phyloP scores from a whole-genome alignment of 2,888 invertebrate genomes.

The Drosophila niveifrons region DNA sequence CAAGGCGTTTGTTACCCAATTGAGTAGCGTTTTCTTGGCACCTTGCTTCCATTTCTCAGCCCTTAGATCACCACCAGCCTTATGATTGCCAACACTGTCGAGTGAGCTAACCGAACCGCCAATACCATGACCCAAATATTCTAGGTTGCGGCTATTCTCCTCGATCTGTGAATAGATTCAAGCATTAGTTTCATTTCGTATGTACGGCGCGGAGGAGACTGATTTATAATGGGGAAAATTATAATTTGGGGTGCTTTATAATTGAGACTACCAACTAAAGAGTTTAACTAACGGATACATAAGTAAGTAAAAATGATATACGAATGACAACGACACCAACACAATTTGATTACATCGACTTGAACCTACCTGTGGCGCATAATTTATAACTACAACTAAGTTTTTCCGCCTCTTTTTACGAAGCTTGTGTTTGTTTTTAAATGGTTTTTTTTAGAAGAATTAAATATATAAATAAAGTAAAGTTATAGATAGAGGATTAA shows the following conservation, averaged over 20 bases:
- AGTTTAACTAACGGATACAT: conserved; percentile 40
- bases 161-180: conserved; percentile 90
- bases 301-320: conserved; percentile 32
- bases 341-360: conserved; percentile 55
- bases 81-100: conserved; percentile 89
- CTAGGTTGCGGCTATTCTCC: conserved; percentile 95
- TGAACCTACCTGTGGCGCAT: conserved; percentile 84
- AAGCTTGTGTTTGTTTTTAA: conserved; percentile 80
- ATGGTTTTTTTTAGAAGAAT: conserved; percentile 40
- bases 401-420: conserved; percentile 85
- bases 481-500: conserved; percentile 64
- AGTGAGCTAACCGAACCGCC: conserved; percentile 93
- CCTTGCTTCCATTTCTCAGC: conserved; percentile 94
- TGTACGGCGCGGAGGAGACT: not conserved
- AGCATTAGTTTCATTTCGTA: conserved; percentile 4
- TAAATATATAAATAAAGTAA: conserved; percentile 63
- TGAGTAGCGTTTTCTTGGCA: conserved; percentile 95
- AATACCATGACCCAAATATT: conserved; percentile 92
- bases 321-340: conserved; percentile 50
- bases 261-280: conserved; percentile 63
- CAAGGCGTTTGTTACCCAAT: conserved; percentile 97
- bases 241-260: conserved; percentile 50
- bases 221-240: conserved; percentile 15
- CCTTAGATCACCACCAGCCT: conserved; percentile 86
- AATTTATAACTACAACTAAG: conserved; percentile 85